phyloP scores from a whole-genome alignment of 2,797 vertebrate species.

The Prionace glauca region DNA sequence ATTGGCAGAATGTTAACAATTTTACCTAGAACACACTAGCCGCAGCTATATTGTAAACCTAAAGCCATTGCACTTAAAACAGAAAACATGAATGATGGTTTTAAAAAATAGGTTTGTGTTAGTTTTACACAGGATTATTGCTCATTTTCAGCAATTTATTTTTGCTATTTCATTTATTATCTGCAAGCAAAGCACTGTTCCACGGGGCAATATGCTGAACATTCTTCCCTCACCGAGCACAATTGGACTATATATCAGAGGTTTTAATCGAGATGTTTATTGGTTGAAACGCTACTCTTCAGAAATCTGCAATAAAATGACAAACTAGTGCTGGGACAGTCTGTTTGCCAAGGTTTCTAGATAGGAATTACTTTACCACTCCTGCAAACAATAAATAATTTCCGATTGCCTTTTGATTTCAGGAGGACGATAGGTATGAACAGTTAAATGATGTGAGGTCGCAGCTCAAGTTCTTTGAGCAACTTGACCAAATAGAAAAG shows the following conservation, averaged over 20 bases:
- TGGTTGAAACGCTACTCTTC: background rate
- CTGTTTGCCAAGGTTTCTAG: background rate
- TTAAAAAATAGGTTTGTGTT: background rate
- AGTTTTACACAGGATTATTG: background rate
- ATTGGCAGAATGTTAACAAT: background rate
- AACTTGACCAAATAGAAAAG: conserved; percentile 90
- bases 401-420: conserved; percentile 42
- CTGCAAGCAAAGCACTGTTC: conserved; percentile 42
- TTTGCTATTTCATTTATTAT: background rate
- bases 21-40: background rate
- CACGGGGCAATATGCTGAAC: background rate
- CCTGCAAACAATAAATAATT: conserved; percentile 41
- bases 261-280: background rate
- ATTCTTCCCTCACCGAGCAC: background rate
- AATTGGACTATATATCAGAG: too few species aligned
- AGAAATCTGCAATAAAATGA: background rate
- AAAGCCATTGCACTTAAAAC: background rate
- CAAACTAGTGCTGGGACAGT: background rate
- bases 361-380: background rate
- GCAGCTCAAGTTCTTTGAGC: conserved; percentile 90
- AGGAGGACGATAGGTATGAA: conserved; percentile 82
- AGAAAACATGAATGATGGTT: background rate
- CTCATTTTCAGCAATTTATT: background rate
- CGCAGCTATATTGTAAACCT: too few species aligned
- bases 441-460: conserved; percentile 76